Evolutionary conservation across 2,888 invertebrate species (phyloP).

Genomic region (Allolobophora icterica): DNA sequence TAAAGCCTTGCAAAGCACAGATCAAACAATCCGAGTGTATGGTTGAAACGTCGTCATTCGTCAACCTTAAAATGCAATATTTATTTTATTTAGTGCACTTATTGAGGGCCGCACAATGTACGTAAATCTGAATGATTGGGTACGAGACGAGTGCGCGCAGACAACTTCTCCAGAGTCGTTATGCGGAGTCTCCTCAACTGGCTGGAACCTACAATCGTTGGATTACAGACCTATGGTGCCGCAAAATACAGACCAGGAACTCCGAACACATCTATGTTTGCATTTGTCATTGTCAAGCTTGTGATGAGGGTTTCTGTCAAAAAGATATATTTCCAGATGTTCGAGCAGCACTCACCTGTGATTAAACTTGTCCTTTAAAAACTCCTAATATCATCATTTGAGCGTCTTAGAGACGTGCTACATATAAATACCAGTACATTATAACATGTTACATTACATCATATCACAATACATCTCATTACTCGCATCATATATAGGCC

Average conservation of each 20-base stretch:
- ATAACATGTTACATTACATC: neutral
- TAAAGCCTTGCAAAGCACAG: neutral
- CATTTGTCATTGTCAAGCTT: neutral
- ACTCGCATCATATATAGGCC: neutral
- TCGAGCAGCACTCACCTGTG: neutral
- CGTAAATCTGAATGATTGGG: neutral
- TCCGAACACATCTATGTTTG: neutral
- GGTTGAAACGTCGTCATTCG: neutral
- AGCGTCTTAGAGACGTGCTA: no score
- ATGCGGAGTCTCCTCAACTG: neutral
- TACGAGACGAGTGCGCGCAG: no score
- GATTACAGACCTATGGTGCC: neutral
- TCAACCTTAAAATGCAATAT: neutral
- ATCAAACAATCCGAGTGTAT: neutral
- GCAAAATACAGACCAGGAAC: slow-evolving; percentile 5
- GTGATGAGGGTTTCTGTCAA: no score
- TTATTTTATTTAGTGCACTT: neutral
- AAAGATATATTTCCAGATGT: neutral
- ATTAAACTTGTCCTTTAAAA: neutral
- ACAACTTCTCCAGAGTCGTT: neutral
- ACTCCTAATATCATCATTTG: neutral
- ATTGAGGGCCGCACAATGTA: neutral
- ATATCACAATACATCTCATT: neutral
- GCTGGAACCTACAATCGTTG: neutral
- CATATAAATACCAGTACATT: no score